phyloP scores from a whole-genome alignment of 1,140 invertebrate genomes.

The Eriocheir sinensis region DNA sequence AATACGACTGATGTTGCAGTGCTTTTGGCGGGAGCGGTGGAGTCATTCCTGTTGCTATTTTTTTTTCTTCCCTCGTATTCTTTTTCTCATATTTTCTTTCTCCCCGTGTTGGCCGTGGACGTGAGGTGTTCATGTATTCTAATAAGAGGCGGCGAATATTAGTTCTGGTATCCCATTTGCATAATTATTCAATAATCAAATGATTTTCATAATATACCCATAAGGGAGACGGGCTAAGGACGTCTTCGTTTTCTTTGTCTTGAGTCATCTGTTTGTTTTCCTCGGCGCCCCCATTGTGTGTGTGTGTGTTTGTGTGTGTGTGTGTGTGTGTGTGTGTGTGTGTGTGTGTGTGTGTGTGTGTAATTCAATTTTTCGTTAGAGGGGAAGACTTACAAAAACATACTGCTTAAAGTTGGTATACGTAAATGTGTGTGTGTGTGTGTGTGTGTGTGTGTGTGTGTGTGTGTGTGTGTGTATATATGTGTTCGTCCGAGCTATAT shows the following conservation, averaged over 20 bases:
- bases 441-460: conserved; percentile 34
- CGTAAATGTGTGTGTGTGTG: conserved; percentile 29
- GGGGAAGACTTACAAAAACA: no score
- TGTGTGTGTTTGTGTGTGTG: conserved; percentile 28
- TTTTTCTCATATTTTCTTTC: background rate
- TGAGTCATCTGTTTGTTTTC: conserved; percentile 7
- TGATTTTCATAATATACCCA: conserved; percentile 64
- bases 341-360: conserved; percentile 33
- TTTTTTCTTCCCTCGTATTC: background rate
- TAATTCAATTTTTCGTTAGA: background rate
- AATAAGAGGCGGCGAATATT: conserved; percentile 49
- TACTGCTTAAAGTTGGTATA: background rate
- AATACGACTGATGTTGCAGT: no score
- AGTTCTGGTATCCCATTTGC: conserved; percentile 44
- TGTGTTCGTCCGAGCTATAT: no score
- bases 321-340: conserved; percentile 30
- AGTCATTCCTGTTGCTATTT: no score
- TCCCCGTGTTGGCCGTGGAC: background rate
- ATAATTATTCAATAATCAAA: conserved; percentile 66
- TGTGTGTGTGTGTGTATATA: background rate
- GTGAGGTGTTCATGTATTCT: conserved; percentile 42
- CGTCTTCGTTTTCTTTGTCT: conserved; percentile 26
- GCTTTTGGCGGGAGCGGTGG: no score
- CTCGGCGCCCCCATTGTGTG: background rate
- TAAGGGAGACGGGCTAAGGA: conserved; percentile 33